Evolutionary conservation across 1,140 invertebrate species (phyloP), one percentile per base, ranked within the genome.

Genomic region (Plodia interpunctella): DNA sequence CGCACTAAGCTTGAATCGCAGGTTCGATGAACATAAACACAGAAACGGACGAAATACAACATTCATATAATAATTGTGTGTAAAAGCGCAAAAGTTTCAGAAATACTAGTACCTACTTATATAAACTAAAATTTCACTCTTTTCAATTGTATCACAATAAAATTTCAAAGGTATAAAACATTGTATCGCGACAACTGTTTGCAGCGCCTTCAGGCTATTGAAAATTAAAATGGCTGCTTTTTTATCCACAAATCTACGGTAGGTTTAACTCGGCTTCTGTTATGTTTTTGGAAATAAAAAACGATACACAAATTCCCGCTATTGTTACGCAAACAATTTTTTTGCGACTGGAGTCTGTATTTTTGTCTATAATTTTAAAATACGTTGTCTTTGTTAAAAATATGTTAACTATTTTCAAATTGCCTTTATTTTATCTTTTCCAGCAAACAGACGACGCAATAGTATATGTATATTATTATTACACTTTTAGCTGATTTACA

Each of bases 201-300:
- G 74, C 67, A 66, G 65, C 66, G 77, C 78, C 83, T 81, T 74
- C 63, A 63, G 83, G 81, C 83, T 79, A 86, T 83, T 76, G 78
- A 82, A 88, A 86, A 86, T 88, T 88, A 86, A 86, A 84, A 86
- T 80, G 70, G 73, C 74, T 72, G 72, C 74, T 80, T 80, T 81
- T 80, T 78, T 79, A 67, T 76, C 70, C 74, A 68, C 70, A 64
- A 72, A 69, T 71, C 74, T 68, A 73, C 74, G 65, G 66, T 61
- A 66, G 63, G 59, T 64, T 68, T 69, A 69, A 58, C 66, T 52
- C 63, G 52, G 65, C 64, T 71, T 69, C 73, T 78, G 71, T 72
- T 72, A 65, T 63, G n/a, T 53, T 51, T 51, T 53, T 25, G 13
- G 13, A 2, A 15, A 15, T 44, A 44, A 44, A 44, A 15, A 44